Evolutionary conservation across 2,797 vertebrate genomes (phyloP).

Genomic region (Enteromius trimaculatus): DNA sequence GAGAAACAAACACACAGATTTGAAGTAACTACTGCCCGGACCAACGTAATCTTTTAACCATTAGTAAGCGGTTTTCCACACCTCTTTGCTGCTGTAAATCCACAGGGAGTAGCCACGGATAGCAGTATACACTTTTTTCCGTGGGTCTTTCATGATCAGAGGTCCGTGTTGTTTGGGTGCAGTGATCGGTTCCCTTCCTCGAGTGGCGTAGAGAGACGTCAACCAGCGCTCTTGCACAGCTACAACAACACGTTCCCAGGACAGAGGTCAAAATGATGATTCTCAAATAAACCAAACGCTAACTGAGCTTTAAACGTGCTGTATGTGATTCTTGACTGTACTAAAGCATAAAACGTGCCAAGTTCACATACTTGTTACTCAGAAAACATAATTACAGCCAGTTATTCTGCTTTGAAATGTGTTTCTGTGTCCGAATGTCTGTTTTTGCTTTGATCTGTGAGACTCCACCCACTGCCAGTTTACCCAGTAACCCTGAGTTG

Average conservation of each 20-base stretch:
- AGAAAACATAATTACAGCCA: not conserved
- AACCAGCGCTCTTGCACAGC: constrained; percentile 76
- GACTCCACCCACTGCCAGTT: too few species aligned
- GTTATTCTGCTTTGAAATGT: not conserved
- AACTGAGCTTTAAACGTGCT: not conserved
- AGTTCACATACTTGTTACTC: not conserved
- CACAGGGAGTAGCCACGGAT: constrained; percentile 74
- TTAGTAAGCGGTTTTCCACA: constrained; percentile 22
- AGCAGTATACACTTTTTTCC: constrained; percentile 70
- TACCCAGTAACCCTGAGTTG: not conserved
- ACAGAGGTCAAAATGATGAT: not conserved
- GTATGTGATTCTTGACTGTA: too few species aligned
- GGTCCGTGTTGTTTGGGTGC: constrained; percentile 67
- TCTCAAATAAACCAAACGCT: not conserved
- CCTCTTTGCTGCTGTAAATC: constrained; percentile 79
- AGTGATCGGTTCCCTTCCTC: constrained; percentile 67
- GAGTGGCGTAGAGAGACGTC: constrained; percentile 68
- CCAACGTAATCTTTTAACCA: too few species aligned
- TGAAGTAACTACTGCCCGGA: too few species aligned
- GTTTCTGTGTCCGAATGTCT: not conserved
- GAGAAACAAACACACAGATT: not conserved
- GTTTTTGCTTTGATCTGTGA: not conserved
- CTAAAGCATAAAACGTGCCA: too few species aligned
- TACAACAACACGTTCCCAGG: constrained; percentile 49
- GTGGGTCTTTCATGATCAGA: constrained; percentile 71